phyloP scores from a whole-genome alignment of 2,797 vertebrate species.

The Enteromius paludinosus region DNA sequence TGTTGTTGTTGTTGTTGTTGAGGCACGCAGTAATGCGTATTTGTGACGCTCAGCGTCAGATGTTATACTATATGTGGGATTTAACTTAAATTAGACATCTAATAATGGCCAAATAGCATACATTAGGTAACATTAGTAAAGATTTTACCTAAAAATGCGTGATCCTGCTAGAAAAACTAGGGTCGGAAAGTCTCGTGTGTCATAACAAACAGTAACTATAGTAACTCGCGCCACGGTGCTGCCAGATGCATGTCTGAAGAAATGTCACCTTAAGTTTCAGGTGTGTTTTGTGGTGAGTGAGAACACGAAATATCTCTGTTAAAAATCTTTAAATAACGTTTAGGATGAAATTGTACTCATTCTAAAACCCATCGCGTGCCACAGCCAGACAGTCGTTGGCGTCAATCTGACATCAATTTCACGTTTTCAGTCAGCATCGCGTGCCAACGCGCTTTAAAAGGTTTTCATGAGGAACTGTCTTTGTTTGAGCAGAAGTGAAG shows the following conservation, averaged over 20 bases:
- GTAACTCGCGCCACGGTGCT: neutral
- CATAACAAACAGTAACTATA: neutral
- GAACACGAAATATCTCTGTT: slow-evolving; percentile 30
- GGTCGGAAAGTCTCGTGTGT: neutral
- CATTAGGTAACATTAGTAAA: neutral
- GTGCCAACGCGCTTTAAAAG: slow-evolving; percentile 48
- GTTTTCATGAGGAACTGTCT: neutral
- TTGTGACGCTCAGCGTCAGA: neutral
- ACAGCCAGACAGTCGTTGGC: slow-evolving; percentile 64
- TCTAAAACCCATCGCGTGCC: slow-evolving; percentile 68
- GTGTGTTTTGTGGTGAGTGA: slow-evolving; percentile 38
- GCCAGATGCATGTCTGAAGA: neutral
- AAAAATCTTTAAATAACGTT: slow-evolving; percentile 51
- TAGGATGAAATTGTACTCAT: slow-evolving; percentile 63
- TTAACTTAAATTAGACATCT: neutral
- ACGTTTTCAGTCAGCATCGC: slow-evolving; percentile 60
- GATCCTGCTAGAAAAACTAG: neutral
- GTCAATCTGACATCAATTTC: slow-evolving; percentile 46
- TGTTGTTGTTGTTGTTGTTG: no score
- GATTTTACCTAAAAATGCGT: neutral
- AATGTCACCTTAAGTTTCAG: slow-evolving; percentile 34
- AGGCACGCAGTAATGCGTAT: neutral
- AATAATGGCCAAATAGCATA: neutral
- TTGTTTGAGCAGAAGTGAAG: slow-evolving; percentile 52
- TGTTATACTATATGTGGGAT: neutral